These are phyloP conservation scores for Heliothis peltigera DNA, from an alignment of 2,888 invertebrate species.

Conservation along the genomic window DNA sequence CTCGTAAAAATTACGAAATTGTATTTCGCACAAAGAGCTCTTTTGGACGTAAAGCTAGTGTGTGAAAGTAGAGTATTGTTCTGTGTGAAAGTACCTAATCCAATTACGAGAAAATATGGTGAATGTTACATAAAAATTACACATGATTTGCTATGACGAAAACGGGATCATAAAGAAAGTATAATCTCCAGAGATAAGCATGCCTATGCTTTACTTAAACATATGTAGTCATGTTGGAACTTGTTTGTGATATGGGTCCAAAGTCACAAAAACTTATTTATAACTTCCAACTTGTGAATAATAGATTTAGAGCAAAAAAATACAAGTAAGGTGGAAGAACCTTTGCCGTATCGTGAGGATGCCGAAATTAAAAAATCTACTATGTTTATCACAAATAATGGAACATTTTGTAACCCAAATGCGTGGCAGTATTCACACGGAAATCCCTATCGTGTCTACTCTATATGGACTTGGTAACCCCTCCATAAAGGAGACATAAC, in stretches of 20 bases:
- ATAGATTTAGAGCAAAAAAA: constrained; percentile 8
- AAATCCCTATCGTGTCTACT: constrained; percentile 74
- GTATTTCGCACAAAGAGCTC: constrained; percentile 54
- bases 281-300: constrained; percentile 27
- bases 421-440: constrained; percentile 74
- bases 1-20: constrained; percentile 62
- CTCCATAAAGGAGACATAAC: constrained; percentile 74
- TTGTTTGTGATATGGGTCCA: constrained; percentile 66
- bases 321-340: constrained; percentile 12
- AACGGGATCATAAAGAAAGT: constrained; percentile 21
- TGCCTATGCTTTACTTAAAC: constrained; percentile 32
- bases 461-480: constrained; percentile 82
- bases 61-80: constrained; percentile 75
- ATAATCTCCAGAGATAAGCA: constrained; percentile 20
- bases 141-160: constrained; percentile 28
- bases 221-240: constrained; percentile 67
- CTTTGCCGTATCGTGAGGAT: neutral
- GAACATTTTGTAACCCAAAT: constrained; percentile 46
- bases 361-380: neutral
- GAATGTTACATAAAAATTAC: constrained; percentile 50
- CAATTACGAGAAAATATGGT: constrained; percentile 49
- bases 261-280: constrained; percentile 41
- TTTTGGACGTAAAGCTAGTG: constrained; percentile 67
- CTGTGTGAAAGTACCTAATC: constrained; percentile 72
- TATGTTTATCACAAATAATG: constrained; percentile 1